Base-by-base conservation (phyloP, 2,888 invertebrate species). In the Drosophila robusta region DNA sequence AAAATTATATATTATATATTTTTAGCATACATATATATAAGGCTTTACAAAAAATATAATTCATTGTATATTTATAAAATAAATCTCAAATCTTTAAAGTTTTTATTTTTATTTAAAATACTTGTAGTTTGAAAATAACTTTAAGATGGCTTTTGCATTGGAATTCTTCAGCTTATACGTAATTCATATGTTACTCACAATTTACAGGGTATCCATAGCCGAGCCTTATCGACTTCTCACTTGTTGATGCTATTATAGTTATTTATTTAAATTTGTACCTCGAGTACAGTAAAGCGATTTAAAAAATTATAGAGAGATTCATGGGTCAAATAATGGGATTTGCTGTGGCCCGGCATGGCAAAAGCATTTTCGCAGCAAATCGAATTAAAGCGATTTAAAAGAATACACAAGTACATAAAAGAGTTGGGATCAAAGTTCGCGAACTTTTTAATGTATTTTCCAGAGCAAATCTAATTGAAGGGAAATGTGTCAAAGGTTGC, bases 281-380 rank as follows among this genome's bases (percentile, higher is more conserved):
- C 39, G 62, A 62, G 36, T 58, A 51, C 45, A 58, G 69, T 38
- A 58, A 49, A 78, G 47, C 52, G 57, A 51, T 79, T 79, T 64
- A 36, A 46, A 36, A 79, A 75, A 79, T 75, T 64, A 26, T 42
- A 69, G 47, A 42, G 47, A 41, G 32, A 47, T 39, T 42, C 22
- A 39, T 41, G 63, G 46, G 52, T 47, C 46, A 46, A 63, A 64
- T 55, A 75, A 47, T 46, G 55, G 45, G 41, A 74, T 68, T 64
- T 57, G 51, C 18, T 49, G 51, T 18, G 41, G 47, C 44, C 42
- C 49, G 50, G 58, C 74, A 61, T 57, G 42, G 14, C 52, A 7
- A 54, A 47, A 22, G 49, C 42, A 46, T 42, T 76, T 42, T n/a
- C 52, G 36, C 11, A 38, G 7, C 45, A 26, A 12, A 49, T 36